Evolutionary conservation across 2,113 vertebrate genomes (phyloP).

Genomic region (Misgurnus anguillicaudatus): DNA sequence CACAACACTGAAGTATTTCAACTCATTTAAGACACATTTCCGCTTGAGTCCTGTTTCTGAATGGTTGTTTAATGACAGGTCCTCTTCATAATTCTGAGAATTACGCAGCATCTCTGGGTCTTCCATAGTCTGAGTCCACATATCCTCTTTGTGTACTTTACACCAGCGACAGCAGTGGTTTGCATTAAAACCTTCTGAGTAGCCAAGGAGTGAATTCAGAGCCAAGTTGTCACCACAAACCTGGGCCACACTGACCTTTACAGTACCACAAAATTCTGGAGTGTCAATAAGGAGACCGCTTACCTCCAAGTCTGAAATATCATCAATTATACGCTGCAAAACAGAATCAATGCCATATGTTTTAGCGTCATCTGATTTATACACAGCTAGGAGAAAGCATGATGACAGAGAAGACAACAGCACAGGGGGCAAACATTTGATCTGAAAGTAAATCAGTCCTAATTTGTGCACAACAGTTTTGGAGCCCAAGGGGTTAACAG

Average conservation of each 20-base stretch:
- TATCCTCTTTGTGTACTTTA: neutral
- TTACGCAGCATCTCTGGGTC: neutral
- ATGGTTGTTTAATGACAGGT: neutral
- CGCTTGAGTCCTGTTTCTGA: too few relatives aligned
- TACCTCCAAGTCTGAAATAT: neutral
- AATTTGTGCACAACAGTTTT: slow-evolving; percentile 9
- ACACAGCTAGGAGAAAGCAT: neutral
- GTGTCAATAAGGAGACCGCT: neutral
- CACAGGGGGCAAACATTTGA: neutral
- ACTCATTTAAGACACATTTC: too few relatives aligned
- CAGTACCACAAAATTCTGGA: neutral
- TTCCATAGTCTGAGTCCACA: neutral
- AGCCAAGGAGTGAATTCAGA: slow-evolving; percentile 16
- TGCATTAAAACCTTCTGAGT: neutral
- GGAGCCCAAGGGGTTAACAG: neutral
- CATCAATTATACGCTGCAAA: neutral
- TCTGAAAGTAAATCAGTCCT: neutral
- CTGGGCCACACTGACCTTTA: neutral
- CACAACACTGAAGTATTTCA: too few relatives aligned
- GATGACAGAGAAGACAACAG: neutral
- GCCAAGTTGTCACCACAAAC: neutral
- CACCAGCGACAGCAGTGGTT: neutral
- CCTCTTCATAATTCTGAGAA: neutral
- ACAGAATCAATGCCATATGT: neutral
- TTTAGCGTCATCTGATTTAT: neutral